A percentile compares a stretch with the other conserved stretches of the same genome.
These are phyloP conservation scores for Caenorhabditis sp. DNA, from an alignment of 2,888 invertebrate species.

Conservation along the genomic window DNA sequence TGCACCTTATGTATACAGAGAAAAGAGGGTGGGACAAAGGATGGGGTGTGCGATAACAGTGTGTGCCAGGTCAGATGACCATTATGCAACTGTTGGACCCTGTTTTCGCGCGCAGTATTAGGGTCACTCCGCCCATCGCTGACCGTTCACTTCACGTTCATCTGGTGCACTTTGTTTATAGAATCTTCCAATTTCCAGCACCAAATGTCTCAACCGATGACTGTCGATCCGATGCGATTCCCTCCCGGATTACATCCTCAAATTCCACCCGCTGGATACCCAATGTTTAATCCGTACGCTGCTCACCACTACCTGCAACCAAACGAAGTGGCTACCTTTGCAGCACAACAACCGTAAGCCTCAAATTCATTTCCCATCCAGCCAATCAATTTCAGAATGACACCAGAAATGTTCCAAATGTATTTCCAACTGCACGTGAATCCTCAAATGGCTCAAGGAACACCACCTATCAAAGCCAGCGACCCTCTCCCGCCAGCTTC, in stretches of 20 bases:
- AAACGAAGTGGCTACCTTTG: slow-evolving; percentile 1
- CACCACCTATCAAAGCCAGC: not conserved
- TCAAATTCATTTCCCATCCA: not conserved
- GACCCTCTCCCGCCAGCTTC: not conserved
- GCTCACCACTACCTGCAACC: not conserved
- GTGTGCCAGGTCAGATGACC: slow-evolving; percentile 33
- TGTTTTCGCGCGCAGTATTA: slow-evolving; percentile 16
- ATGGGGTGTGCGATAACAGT: slow-evolving; percentile 22
- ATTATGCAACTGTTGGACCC: slow-evolving; percentile 18
- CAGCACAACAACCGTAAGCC: slow-evolving; percentile 4
- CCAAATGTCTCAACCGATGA: slow-evolving; percentile 7
- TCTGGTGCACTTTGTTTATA: not conserved
- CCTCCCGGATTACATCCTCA: not conserved
- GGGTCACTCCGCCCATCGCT: not conserved
- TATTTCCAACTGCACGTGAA: slow-evolving; percentile 16
- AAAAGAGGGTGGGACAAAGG: not conserved
- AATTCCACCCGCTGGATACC: slow-evolving; percentile 1
- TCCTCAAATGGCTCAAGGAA: not conserved
- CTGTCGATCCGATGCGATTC: slow-evolving; percentile 3
- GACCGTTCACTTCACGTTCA: not conserved
- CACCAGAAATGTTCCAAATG: slow-evolving; percentile 30
- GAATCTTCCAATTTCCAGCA: not conserved
- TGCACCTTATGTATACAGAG: not conserved
- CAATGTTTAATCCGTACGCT: slow-evolving; percentile 6
- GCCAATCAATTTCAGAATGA: not conserved